Base-by-base conservation (phyloP, 2,113 vertebrate genomes). In the Anhinga anhinga region DNA sequence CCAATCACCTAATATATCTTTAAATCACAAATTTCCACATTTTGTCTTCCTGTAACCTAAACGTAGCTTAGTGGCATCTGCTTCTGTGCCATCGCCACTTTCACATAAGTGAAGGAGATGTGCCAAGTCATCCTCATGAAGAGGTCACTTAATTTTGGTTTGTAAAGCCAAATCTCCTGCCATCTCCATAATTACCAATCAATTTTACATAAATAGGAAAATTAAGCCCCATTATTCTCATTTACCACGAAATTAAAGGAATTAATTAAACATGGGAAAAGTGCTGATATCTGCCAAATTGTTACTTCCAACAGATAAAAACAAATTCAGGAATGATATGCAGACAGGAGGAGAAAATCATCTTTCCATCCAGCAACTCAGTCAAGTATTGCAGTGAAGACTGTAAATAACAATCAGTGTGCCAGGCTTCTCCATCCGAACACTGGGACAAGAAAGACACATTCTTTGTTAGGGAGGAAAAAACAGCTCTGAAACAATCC, bases 161-260 rank as follows among this genome's bases (percentile, higher is more conserved):
- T 96, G 86, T 82, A 95, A 97, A 98, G 95, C 96, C 95, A 97
- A 88, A 95, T 97, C 94, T 98, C 96, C 91, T 85, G 88, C 21
- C 10, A 96, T 90, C 82, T 85, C 96, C 65, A 13, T 97, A 97
- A 98, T 98, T 98, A 98, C 84, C 93, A 97, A 98, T 98, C 98
- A 98, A 95, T 98, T 98, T 97, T 97, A 98, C 96, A 98, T 97
- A 98, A 98, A 98, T 96, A 98, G 95, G 82, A 98, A 98, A 98
- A 98, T 97, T 97, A 98, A 98, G 96, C 84, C 78, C 90, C 90
- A 97, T 98, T 98, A 98, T 98, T 98, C 97, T 98, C 90, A 98
- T 98, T 98, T 98, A 93, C 95, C 86, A 97, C 92, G 96, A 98
- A 98, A 98, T 98, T 98, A 98, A 97, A 98, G 92, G 79, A 97